Evolutionary conservation across 1,140 invertebrate species (phyloP).

Genomic region (Drosophila quadrilineata): DNA sequence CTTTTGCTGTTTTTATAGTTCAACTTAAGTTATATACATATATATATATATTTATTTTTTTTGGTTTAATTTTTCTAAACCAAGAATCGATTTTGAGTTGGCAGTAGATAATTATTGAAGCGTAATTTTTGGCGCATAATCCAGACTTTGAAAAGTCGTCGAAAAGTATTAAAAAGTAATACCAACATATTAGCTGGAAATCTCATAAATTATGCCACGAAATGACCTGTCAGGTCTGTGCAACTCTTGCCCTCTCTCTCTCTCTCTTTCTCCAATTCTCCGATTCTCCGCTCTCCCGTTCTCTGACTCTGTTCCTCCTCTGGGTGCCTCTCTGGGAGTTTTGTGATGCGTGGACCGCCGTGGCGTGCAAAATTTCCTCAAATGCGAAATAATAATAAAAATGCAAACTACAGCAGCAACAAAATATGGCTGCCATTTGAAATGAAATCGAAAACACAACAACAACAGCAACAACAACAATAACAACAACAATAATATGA

Average conservation of each 20-base stretch:
- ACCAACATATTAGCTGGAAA: slow-evolving; percentile 75
- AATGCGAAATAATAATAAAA: slow-evolving; percentile 44
- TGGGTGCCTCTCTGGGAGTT: too few relatives aligned
- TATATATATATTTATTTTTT: slow-evolving; percentile 23
- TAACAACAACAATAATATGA: slow-evolving; percentile 2
- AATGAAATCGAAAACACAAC: slow-evolving; percentile 73
- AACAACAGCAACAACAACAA: slow-evolving; percentile 35
- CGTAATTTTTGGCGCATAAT: slow-evolving; percentile 52
- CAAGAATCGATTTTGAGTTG: not conserved
- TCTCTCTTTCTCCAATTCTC: not conserved
- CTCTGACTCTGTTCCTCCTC: too few relatives aligned
- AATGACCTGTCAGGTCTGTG: slow-evolving; percentile 64
- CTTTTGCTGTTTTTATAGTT: slow-evolving; percentile 71
- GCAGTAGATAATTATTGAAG: slow-evolving; percentile 49
- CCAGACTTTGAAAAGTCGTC: slow-evolving; percentile 35
- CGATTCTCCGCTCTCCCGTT: too few relatives aligned
- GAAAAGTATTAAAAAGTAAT: slow-evolving; percentile 62
- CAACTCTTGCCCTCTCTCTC: not conserved
- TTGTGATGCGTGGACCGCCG: slow-evolving; percentile 28
- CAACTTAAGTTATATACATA: too few relatives aligned
- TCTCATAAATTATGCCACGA: slow-evolving; percentile 63
- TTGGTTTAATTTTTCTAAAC: not conserved
- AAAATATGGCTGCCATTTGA: slow-evolving; percentile 63
- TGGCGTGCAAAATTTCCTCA: slow-evolving; percentile 42
- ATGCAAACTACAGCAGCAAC: slow-evolving; percentile 53